Conservation (phyloP, 1,140 invertebrate genomes). For the Steinernema feltiae region DNA sequence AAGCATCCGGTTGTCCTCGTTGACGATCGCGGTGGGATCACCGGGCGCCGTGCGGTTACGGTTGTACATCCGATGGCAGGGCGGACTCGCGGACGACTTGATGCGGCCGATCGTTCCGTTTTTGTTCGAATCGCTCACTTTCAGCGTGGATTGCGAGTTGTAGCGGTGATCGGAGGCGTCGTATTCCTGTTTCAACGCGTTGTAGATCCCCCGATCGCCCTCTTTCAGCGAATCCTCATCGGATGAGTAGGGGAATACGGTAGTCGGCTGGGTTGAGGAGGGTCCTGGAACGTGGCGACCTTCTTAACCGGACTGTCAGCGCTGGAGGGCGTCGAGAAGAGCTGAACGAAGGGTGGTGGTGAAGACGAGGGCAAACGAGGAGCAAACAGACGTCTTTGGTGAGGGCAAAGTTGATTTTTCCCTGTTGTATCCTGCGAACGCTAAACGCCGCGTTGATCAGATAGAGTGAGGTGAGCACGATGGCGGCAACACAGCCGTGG, state of each 20-base stretch:
- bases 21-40: background rate
- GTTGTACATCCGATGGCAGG: background rate
- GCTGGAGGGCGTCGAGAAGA: background rate
- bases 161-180: conserved; percentile 2
- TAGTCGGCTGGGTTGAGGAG: background rate
- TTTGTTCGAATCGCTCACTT: background rate
- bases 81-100: background rate
- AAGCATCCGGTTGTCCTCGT: background rate
- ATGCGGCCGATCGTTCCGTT: background rate
- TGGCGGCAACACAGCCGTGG: background rate
- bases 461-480: background rate
- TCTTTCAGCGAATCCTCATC: background rate
- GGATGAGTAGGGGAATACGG: background rate
- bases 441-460: background rate
- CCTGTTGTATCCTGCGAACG: background rate
- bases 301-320: background rate
- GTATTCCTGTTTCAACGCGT: background rate
- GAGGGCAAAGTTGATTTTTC: background rate
- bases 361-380: too few relatives aligned
- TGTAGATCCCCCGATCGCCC: background rate
- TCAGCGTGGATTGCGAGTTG: background rate
- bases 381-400: background rate
- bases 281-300: background rate
- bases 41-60: background rate
- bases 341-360: too few relatives aligned